phyloP scores from a whole-genome alignment of 2,797 vertebrate genomes.

The Diceros bicornis region DNA sequence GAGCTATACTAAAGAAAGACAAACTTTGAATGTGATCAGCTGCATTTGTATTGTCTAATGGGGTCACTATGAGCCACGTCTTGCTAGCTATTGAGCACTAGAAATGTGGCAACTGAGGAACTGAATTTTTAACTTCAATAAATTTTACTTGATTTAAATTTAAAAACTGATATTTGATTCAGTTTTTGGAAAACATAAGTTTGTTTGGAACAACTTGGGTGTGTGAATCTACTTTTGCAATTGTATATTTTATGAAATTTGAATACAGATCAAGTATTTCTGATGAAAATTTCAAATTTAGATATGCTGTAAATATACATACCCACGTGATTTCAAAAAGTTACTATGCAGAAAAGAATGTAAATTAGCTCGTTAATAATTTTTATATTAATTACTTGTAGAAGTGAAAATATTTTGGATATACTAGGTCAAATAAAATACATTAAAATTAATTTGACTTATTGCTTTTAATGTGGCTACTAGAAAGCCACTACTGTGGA shows the following conservation, averaged over 20 bases:
- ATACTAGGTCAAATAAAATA: not conserved
- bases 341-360: not conserved
- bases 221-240: not conserved
- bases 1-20: not conserved
- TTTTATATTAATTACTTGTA: not conserved
- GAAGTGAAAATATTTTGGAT: not conserved
- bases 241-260: not conserved
- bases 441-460: slow-evolving; percentile 4
- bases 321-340: not conserved
- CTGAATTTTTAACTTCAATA: not conserved
- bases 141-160: not conserved
- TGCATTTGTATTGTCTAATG: fast-evolving
- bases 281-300: slow-evolving; percentile 38
- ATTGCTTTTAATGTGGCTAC: not conserved
- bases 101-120: not conserved
- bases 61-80: fast-evolving
- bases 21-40: not conserved
- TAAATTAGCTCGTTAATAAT: not conserved
- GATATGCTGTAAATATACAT: not conserved
- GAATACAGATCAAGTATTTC: not conserved
- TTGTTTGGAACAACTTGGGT: not conserved
- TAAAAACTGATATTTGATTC: slow-evolving; percentile 4
- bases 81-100: not conserved
- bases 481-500: not conserved
- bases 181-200: not conserved